Base-by-base conservation (phyloP, 1,140 invertebrate species). In the Drosophila insularis region DNA sequence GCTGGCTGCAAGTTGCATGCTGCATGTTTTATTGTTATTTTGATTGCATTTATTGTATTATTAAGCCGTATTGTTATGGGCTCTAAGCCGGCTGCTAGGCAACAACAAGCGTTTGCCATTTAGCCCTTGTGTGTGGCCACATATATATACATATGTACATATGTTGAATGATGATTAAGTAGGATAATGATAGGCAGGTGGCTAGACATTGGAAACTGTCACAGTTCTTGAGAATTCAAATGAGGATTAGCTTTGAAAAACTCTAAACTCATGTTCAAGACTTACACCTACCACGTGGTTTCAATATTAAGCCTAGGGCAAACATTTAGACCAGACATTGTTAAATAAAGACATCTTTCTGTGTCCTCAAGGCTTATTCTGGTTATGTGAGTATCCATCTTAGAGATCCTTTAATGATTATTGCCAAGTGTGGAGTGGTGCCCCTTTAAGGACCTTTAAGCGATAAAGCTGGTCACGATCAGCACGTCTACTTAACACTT, bases 21-120 rank as follows among this genome's bases (percentile, higher is more conserved):
- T 74, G 86, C 87, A 90, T 87, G 87, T 90, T 90, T 90, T 90
- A 90, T 90, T 90, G 87, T 90, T 90, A 90, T 90, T 90, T 87
- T 90, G 87, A 90, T 90, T 90, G 84, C 89, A 89, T 86, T 86
- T 90, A 90, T 90, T 90, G 87, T 90, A 80, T 89, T 90, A 84
- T 90, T 90, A 90, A 90, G 87, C 80, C 78, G 84, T 80, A 90
- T 90, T 90, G 89, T 90, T 89, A 68, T 71, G 68, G 43, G 63
- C 75, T 72, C 63, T 81, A 86, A 86, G 78, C 81, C 65, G 68
- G 55, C 61, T 73, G 71, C 71, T 78, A 58, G 61, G 75, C 79
- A 62, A 56, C 63, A n/a, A 35, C 46, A 64, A 75, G 59, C 74
- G 68, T 72, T 74, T 81, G 68, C 71, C 62, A 62, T 66, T 76